phyloP scores from a whole-genome alignment of 2,113 vertebrate genomes.

The Carlito syrichta region DNA sequence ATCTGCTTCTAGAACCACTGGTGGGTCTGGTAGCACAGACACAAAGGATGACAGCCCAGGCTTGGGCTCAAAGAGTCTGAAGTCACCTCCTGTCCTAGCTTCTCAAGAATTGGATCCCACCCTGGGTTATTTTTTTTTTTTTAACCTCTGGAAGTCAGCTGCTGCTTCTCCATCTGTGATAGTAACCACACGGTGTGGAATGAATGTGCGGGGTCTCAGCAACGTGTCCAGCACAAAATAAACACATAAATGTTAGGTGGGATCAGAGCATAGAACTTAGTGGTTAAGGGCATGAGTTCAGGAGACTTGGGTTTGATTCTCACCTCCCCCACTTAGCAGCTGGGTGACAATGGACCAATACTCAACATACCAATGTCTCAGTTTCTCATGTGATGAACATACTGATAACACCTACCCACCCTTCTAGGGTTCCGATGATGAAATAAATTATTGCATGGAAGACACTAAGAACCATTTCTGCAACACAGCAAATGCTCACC shows the following conservation, averaged over 20 bases:
- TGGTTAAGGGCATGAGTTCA: neutral
- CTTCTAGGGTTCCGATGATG: neutral
- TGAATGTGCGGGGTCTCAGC: neutral
- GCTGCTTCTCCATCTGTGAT: neutral
- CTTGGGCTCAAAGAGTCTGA: neutral
- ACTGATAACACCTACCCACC: neutral
- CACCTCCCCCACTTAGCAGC: neutral
- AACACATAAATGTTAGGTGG: neutral
- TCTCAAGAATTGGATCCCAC: neutral
- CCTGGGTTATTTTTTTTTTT: neutral
- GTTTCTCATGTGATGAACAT: neutral
- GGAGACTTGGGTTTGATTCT: neutral
- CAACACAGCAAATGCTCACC: neutral
- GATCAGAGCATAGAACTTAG: neutral
- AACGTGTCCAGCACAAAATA: neutral
- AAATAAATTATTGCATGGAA: neutral
- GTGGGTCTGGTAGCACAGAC: neutral
- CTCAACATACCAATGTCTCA: neutral
- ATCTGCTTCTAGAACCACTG: neutral
- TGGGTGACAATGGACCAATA: neutral
- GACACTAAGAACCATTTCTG: neutral
- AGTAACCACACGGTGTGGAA: neutral
- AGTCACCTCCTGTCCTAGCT: neutral
- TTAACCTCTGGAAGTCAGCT: neutral
- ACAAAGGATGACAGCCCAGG: neutral